Evolutionary conservation across 30 jellyfish, hydroid and myxozoan species (phyloP).

Genomic region (Catostylus mosaicus): DNA sequence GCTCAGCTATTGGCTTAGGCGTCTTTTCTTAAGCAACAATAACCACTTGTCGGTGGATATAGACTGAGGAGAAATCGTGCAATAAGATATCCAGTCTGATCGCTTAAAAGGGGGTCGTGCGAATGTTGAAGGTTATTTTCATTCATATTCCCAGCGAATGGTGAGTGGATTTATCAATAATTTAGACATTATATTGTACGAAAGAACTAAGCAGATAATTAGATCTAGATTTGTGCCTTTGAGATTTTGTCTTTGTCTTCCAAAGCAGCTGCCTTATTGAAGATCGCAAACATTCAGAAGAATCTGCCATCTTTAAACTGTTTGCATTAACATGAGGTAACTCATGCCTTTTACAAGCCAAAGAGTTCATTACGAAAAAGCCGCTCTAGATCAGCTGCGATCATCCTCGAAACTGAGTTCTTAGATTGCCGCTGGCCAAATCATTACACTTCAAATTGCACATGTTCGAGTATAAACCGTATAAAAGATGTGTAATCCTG

Average conservation of each 20-base stretch:
- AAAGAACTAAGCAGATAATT: constrained; percentile 6
- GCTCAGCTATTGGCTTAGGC: too few relatives aligned
- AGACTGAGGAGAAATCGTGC: neutral
- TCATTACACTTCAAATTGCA: neutral
- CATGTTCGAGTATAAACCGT: too few relatives aligned
- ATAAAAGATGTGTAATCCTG: too few relatives aligned
- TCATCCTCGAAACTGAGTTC: neutral
- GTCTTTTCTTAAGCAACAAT: too few relatives aligned
- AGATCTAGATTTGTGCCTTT: constrained; percentile 12
- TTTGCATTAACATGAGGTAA: neutral
- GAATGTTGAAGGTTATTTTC: neutral
- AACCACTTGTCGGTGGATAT: neutral
- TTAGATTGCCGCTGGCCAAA: neutral
- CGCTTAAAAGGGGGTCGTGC: neutral
- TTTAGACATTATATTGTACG: constrained; percentile 11
- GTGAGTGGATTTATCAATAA: neutral
- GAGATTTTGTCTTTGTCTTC: constrained; percentile 3
- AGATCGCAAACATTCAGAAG: neutral
- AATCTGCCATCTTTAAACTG: neutral
- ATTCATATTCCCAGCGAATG: constrained; percentile 1
- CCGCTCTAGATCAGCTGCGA: neutral
- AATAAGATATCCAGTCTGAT: neutral
- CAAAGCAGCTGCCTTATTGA: constrained; percentile 20
- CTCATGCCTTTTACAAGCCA: neutral
- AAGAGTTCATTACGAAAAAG: neutral